Percentiles rank a stretch among this genome's conserved stretches.
phyloP scores from a whole-genome alignment of 1,140 invertebrate genomes.

The Oscheius sp. region DNA sequence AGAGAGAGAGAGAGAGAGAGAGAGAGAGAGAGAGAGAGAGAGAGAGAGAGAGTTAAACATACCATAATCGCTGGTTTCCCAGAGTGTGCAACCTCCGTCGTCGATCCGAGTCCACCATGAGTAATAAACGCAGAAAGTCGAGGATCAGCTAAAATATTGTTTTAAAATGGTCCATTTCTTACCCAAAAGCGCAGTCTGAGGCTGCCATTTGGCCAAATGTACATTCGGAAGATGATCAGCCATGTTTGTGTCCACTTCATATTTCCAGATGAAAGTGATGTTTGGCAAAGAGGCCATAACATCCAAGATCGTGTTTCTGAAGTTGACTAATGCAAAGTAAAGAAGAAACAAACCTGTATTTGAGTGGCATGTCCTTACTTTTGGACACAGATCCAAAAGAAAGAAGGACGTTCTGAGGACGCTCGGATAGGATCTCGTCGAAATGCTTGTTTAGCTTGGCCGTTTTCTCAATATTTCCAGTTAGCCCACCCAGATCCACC shows the following conservation, averaged over 20 bases:
- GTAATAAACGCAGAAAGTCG: slow-evolving; percentile 44
- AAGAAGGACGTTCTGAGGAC: slow-evolving; percentile 9
- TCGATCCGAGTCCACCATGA: slow-evolving; percentile 47
- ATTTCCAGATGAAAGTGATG: slow-evolving; percentile 45
- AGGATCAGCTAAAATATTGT: slow-evolving; percentile 39
- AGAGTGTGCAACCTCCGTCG: slow-evolving; percentile 41
- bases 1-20: too few species aligned
- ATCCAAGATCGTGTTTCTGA: slow-evolving; percentile 7
- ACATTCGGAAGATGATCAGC: slow-evolving; percentile 28
- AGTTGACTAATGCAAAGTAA: too few species aligned
- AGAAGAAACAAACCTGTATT: slow-evolving; percentile 18
- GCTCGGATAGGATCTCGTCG: slow-evolving; percentile 3
- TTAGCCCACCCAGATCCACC: slow-evolving; percentile 9
- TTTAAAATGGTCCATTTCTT: background rate
- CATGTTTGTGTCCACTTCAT: slow-evolving; percentile 26
- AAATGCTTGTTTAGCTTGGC: slow-evolving; percentile 41
- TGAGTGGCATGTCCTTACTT: slow-evolving; percentile 6
- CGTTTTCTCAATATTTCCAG: slow-evolving; percentile 36
- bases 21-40: too few species aligned
- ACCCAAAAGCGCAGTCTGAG: slow-evolving; percentile 36
- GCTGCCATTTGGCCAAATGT: slow-evolving; percentile 26
- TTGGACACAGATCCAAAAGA: slow-evolving; percentile 15
- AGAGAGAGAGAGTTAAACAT: too few species aligned
- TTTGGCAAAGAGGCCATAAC: slow-evolving; percentile 18
- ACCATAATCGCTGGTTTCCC: slow-evolving; percentile 47